These are phyloP conservation scores for Bradypus variegatus DNA, from an alignment of 2,797 vertebrate genomes.

Conservation along the genomic window DNA sequence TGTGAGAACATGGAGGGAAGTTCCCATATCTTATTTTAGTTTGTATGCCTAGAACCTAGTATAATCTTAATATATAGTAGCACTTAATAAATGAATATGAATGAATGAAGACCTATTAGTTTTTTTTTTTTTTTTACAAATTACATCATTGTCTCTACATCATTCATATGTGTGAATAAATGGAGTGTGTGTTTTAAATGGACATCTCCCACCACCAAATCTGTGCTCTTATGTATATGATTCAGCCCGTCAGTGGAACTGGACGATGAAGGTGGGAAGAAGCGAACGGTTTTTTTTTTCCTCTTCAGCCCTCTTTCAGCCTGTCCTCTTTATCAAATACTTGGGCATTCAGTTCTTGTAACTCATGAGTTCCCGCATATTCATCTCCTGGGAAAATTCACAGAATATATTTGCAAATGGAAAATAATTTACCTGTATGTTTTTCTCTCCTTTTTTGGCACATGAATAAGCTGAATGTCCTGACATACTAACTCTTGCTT, in stretches of 20 bases:
- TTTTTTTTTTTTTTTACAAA: neutral
- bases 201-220: neutral
- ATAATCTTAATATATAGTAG: neutral
- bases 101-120: neutral
- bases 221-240: neutral
- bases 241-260: neutral
- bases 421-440: conserved; percentile 57
- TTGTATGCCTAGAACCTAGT: neutral
- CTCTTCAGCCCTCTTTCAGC: conserved; percentile 24
- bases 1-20: neutral
- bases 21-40: neutral
- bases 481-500: conserved; percentile 43
- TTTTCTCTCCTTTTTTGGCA: conserved; percentile 35
- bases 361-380: conserved; percentile 48
- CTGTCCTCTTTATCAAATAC: conserved; percentile 56
- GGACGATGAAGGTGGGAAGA: neutral
- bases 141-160: neutral
- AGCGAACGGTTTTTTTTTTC: neutral
- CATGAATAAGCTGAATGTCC: conserved; percentile 49
- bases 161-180: neutral
- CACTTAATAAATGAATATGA: neutral
- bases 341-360: conserved; percentile 55
- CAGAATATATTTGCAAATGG: conserved; percentile 60
- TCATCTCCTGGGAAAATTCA: conserved; percentile 62
- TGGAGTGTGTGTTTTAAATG: neutral